Evolutionary conservation across 1,140 invertebrate species (phyloP).

Genomic region (Zaprionus ghesquierei): DNA sequence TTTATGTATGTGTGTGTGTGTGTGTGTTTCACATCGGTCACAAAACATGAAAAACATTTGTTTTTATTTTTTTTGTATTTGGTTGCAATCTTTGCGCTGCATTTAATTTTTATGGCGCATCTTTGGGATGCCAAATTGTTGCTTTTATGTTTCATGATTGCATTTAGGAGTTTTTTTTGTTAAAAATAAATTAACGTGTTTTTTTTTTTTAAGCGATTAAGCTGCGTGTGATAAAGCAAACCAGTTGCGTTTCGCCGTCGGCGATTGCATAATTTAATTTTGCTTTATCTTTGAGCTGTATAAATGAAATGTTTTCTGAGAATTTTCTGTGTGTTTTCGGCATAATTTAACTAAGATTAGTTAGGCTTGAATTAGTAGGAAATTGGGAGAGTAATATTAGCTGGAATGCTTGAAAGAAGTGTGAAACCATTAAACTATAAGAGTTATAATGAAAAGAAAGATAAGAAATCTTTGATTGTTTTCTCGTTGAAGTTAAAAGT

Average conservation of each 20-base stretch:
- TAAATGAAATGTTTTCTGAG: background rate
- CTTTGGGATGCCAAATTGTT: conserved; percentile 23
- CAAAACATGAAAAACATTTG: conserved; percentile 48
- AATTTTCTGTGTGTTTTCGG: background rate
- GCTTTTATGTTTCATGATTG: conserved; percentile 23
- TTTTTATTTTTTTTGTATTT: conserved; percentile 26
- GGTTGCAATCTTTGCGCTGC: conserved; percentile 30
- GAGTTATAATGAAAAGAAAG: no score
- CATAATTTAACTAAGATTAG: no score
- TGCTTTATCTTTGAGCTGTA: background rate
- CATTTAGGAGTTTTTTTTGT: conserved; percentile 30
- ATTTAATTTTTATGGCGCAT: conserved; percentile 39
- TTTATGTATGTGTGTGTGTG: conserved; percentile 1
- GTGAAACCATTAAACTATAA: no score
- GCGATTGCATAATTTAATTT: background rate
- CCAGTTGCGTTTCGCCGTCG: background rate
- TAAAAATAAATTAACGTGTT: background rate
- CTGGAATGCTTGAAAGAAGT: no score
- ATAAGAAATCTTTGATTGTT: no score
- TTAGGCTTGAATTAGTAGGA: no score
- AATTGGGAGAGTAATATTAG: no score
- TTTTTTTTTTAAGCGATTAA: background rate
- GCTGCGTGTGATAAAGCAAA: background rate
- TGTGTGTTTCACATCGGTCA: conserved; percentile 39
- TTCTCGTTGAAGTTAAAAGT: no score